Evolutionary conservation across 2,888 invertebrate genomes (phyloP), one percentile per base, ranked within the genome.

Genomic region (Mimas tiliae): DNA sequence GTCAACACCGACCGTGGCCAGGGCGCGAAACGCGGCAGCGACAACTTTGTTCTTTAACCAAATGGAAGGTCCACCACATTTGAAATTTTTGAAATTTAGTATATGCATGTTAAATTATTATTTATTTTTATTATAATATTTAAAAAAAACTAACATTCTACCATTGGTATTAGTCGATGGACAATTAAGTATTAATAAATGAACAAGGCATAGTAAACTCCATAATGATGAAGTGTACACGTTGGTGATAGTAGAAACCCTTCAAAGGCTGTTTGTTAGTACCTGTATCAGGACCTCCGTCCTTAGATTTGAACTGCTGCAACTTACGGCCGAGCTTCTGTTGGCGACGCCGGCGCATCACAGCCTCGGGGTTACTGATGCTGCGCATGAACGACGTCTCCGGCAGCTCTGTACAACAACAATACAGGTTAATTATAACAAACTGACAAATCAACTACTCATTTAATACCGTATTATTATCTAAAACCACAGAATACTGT

Each of bases 361-460:
- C 99, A 69, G 99, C 99, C 94, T 99, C 99, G 3, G 99, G 99
- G 94, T 99, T 99, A 72, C 99, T 99, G 86, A 99, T 99, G 79
- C 99, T 99, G 81, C 99, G 95, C 63, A 99, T 99, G 92, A 99
- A 99, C 79, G 98, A 99, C 64, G 99, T 99, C 93, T 99, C 99
- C 34, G 99, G 99, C 77, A 99, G 92, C 94, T 99, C 99, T 96
- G 92, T 47, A 86, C 86, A 12, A 12, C 1, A 14, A 52, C 21
- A 33, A 34, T 38, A 34, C 8, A 19, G n/a, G 19, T 14, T 33
- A 58, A 2, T 12, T 21, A 1, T 14, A 21, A 27, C 0, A 33
- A 14, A 62, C 16, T 8, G 1, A 9, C 19, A 50, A 48, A 16
- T 48, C 42, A 48, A 27, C n/a, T n/a, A n/a, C n/a, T n/a, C n/a